Evolutionary conservation across 37 sponge, comb jelly and placozoan species (phyloP).

Genomic region (Axinella damicornis): DNA sequence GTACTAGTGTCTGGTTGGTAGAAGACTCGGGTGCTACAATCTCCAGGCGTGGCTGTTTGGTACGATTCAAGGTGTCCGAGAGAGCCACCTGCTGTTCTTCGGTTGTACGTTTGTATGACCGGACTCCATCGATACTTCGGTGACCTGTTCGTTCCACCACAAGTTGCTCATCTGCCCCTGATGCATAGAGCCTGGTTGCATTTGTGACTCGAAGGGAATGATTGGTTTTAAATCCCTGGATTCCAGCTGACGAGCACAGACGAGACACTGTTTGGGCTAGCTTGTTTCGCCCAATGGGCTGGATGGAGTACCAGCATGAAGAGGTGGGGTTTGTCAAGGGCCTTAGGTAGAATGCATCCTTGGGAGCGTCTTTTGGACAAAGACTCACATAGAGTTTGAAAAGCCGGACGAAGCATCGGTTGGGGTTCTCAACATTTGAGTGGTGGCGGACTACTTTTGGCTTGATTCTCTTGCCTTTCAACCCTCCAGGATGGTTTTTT

Average conservation of each 20-base stretch:
- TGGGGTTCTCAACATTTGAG: conserved; percentile 7
- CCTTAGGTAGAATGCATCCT: conserved; percentile 25
- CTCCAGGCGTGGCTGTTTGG: too few relatives aligned
- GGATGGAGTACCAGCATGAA: conserved; percentile 16
- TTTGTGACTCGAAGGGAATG: conserved; percentile 45
- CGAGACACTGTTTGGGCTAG: not conserved
- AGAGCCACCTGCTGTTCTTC: conserved; percentile 3
- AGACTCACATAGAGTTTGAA: conserved; percentile 23
- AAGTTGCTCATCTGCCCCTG: conserved; percentile 45
- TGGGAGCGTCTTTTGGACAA: conserved; percentile 19
- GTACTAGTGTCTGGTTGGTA: too few relatives aligned
- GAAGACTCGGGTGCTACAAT: too few relatives aligned
- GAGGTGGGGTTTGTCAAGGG: not conserved
- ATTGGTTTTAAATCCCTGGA: conserved; percentile 23
- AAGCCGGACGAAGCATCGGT: conserved; percentile 32
- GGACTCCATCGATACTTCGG: conserved; percentile 35
- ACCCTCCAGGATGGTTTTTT: conserved; percentile 52
- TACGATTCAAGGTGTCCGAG: conserved; percentile 11
- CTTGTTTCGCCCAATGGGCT: conserved; percentile 21
- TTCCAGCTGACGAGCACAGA: conserved; percentile 28
- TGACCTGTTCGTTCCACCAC: conserved; percentile 59
- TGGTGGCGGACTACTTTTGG: conserved; percentile 33
- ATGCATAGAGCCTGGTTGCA: conserved; percentile 14
- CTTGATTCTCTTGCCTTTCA: conserved; percentile 1
- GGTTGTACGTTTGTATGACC: conserved; percentile 31